Percentiles rank a stretch among this genome's conserved stretches.
phyloP scores from a whole-genome alignment of 2,888 invertebrate species.

The Phyto melanocephala region DNA sequence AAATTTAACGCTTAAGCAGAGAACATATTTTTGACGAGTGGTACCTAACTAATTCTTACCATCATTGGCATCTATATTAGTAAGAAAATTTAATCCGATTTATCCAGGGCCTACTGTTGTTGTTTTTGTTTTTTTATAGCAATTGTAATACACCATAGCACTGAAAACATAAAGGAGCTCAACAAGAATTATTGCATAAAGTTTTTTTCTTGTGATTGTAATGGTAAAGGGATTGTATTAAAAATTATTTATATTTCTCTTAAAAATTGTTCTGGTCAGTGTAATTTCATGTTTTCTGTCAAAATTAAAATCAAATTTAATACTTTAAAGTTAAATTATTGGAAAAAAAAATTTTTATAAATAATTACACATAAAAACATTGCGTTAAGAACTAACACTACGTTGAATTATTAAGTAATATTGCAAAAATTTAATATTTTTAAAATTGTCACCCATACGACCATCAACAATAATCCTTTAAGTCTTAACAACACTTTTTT shows the following conservation, averaged over 20 bases:
- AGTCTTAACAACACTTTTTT: background rate
- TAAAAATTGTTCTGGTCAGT: background rate
- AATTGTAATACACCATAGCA: background rate
- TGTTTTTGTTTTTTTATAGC: background rate
- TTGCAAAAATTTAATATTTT: too few species aligned
- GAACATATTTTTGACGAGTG: too few species aligned
- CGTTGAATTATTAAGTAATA: too few species aligned
- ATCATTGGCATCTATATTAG: too few species aligned
- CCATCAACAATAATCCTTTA: background rate
- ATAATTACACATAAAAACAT: too few species aligned
- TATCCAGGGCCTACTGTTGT: slow-evolving; percentile 1
- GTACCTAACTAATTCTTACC: too few species aligned
- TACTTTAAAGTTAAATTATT: background rate
- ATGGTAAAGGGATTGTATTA: background rate
- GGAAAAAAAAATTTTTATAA: background rate
- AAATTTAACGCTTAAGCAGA: too few species aligned
- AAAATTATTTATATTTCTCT: background rate
- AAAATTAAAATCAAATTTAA: background rate
- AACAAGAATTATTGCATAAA: slow-evolving; percentile 45
- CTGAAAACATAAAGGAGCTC: slow-evolving; percentile 4
- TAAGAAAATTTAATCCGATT: too few species aligned
- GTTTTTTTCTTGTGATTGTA: background rate
- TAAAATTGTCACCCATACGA: background rate
- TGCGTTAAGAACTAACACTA: too few species aligned
- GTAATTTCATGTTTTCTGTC: background rate